Evolutionary conservation across 2,888 invertebrate species (phyloP).

Genomic region (Laspeyria flexula): DNA sequence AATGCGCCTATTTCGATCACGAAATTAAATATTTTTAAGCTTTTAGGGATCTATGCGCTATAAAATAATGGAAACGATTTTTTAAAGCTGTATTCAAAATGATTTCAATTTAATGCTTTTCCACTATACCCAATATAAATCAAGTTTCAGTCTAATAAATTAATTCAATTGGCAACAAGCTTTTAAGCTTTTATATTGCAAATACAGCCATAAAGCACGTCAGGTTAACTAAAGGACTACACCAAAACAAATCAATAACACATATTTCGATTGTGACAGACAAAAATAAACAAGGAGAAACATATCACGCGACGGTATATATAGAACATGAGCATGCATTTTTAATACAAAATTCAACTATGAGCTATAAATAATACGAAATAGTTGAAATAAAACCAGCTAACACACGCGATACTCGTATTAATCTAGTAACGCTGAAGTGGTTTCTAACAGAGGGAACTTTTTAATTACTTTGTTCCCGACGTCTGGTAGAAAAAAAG

Average conservation of each 20-base stretch:
- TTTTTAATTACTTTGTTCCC: constrained; percentile 70
- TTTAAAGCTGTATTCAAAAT: no score
- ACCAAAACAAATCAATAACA: constrained; percentile 28
- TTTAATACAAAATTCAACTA: constrained; percentile 53
- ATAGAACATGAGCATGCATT: constrained; percentile 55
- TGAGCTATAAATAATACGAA: constrained; percentile 54
- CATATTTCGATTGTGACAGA: constrained; percentile 35
- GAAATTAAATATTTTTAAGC: no score
- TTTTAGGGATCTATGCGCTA: no score
- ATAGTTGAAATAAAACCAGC: constrained; percentile 54
- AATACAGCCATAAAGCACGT: background rate
- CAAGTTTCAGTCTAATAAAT: background rate
- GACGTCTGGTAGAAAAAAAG: constrained; percentile 57
- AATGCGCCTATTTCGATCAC: no score
- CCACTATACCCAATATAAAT: no score
- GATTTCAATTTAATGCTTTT: no score
- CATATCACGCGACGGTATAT: constrained; percentile 49
- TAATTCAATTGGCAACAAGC: background rate
- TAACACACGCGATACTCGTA: constrained; percentile 58
- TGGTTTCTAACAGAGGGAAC: constrained; percentile 56
- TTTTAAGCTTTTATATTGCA: background rate
- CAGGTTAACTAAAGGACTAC: constrained; percentile 1
- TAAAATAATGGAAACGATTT: no score
- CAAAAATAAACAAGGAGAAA: constrained; percentile 39
- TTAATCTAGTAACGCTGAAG: constrained; percentile 57